Base-by-base conservation (phyloP, 2,113 vertebrate species). In the Oncorhynchus keta region DNA sequence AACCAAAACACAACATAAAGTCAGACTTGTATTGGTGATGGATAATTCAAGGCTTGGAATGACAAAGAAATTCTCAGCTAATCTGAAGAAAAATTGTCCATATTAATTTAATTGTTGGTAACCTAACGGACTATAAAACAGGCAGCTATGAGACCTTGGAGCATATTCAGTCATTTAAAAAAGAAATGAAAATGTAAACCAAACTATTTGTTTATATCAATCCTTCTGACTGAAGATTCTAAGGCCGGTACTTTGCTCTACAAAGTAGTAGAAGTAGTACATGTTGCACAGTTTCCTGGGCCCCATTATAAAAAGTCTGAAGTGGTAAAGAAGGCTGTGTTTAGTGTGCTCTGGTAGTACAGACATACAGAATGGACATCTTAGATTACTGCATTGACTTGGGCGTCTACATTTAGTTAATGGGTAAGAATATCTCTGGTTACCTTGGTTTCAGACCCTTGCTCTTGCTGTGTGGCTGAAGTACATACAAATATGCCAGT, bases 111-210 rank as follows among this genome's bases (percentile, higher is more conserved):
- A 59, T 79, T 57, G 81, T 24, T 48, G 67, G 71, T 81, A 85
- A 49, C 7, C 45, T 71, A 87, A 75, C 26, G 28, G 70, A 79
- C 75, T 65, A 72, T 81, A 86, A 70, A 80, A 84, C 26, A 32
- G 22, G 65, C 22, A 67, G 0, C 55, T 73, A 65, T 78, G 8
- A 78, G 67, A 86, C 82, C 66, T 65, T 75, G 81, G 79, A 75
- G 78, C 64, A 76, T 81, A 88, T 91, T 82, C 85, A 89, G 86
- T 89, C 83, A 20, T 80, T 81, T 35, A 85, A 85, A 87, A 80
- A 0, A 61, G 79, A 80, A n/a, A 65, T 55, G 3, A 51, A 51
- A 39, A 75, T 57, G 24, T 45, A 28, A 62, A 49, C 81, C 69
- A 84, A 70, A 68, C 59, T 32, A 73, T 39, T 18, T 49, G 78